Evolutionary conservation across 2,113 vertebrate genomes (phyloP), one percentile per base, ranked within the genome.

Genomic region (Pituophis catenifer): DNA sequence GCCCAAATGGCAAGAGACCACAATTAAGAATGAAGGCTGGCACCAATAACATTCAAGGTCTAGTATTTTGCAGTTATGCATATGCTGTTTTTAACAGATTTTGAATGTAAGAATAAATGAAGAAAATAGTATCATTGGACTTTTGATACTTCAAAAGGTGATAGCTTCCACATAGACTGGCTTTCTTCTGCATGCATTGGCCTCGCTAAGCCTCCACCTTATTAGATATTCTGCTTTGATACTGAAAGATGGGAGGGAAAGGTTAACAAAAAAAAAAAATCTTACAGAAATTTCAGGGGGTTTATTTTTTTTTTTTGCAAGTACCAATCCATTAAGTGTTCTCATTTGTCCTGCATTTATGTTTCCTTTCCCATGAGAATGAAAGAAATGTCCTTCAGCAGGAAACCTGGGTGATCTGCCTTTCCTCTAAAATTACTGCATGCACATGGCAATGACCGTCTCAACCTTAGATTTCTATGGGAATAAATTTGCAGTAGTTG

Each of bases 81-180:
- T 21, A 15, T 95, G 85, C 55, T 94, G 50, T 3, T 91, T 65
- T 94, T 94, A 48, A 93, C 50, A 88, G 94, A 50, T 96, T 96
- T 94, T 89, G 59, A 96, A 95, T 93, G 90, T 89, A 95, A 95
- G 92, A 24, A 86, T 50, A 59, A 17, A 86, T 92, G 91, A 86
- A 38, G 52, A 95, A 10, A 17, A 17, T 8, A 91, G 89, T 95
- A 91, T 86, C 94, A 29, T 17, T 94, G 44, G 11, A 87, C 59
- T 62, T 17, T 90, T 15, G 29, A 33, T 70, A 70, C 29, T 62
- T 62, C 55, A 53, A 89, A 62, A 93, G 90, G 44, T 90, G 24
- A 92, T 85, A 93, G 85, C 91, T 86, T 95, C 93, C 93, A 92
- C 94, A 93, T 87, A 90, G 93, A 95, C 96, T 96, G 96, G 85